Percentiles rank a stretch among this genome's conserved stretches.
Conservation (phyloP, 2,797 vertebrate genomes). For the Graptemys geographica region DNA sequence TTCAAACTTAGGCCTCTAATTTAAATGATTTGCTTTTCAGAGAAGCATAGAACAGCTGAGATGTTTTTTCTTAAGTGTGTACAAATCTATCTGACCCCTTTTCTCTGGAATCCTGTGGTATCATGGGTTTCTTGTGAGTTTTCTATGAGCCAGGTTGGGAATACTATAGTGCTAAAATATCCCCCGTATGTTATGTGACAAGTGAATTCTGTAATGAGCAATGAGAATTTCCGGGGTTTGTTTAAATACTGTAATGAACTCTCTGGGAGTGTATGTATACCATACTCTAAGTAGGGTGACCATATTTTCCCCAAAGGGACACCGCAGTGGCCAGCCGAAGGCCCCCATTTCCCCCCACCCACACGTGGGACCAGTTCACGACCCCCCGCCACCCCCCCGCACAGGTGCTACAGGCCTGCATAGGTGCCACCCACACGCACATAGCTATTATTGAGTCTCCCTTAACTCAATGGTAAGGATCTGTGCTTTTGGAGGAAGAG, state of each 20-base stretch:
- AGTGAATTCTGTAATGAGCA: not conserved
- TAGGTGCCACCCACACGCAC: too few species aligned
- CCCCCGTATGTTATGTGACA: not conserved
- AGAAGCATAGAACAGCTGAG: not conserved
- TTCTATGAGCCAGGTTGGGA: not conserved
- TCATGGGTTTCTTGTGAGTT: not conserved
- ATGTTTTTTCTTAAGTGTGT: not conserved
- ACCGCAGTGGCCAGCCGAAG: too few species aligned
- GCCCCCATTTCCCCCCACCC: too few species aligned
- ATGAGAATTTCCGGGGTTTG: not conserved
- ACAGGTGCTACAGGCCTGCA: too few species aligned
- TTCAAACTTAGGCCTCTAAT: slow-evolving; percentile 2
- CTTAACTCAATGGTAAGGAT: not conserved
- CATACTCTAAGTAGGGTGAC: not conserved
- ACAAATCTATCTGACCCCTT: not conserved
- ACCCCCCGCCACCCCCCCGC: too few species aligned
- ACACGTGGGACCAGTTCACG: too few species aligned
- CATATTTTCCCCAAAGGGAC: too few species aligned
- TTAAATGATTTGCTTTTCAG: slow-evolving; percentile 16
- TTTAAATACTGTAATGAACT: not conserved
- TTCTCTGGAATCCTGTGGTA: not conserved
- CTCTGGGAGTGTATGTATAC: not conserved
- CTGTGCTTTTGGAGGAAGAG: not conserved
- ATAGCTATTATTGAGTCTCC: rapidly evolving
- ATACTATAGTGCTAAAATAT: not conserved